Evolutionary conservation across 2,797 vertebrate species (phyloP), one percentile per base, ranked within the genome.

Genomic region (Numenius phaeopus): DNA sequence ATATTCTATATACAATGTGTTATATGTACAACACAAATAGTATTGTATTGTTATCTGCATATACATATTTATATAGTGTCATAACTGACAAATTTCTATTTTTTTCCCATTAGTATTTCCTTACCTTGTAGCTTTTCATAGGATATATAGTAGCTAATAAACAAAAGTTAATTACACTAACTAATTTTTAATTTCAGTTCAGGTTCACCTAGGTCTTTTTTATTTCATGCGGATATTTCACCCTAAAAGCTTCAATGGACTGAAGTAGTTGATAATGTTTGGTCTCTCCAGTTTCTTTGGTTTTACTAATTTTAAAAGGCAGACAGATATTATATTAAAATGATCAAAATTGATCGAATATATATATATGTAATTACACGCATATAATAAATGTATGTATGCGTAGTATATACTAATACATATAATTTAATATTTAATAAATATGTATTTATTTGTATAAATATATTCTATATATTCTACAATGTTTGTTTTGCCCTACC

Each of bases 21-120:
- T 47, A 5, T 23, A 24, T 19, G 2, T 62, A 29, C 16, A 27
- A 42, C 2, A 8, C 2, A 5, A 24, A n/a, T 4, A 17, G 3
- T 24, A 22, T 32, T 69, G 3, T 44, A 24, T 64, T 15, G 5
- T 21, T 67, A 24, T 5, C 3, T 34, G 11, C 6, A 7, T 22
- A 12, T 8, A 1, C 20, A 16, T 62, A 44, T 30, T 59, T 67
- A n/a, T 29, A 18, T 32, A 24, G 8, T 21, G 17, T 19, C 30
- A 29, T 50, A 71, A 47, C 20, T 46, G n/a, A 39, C 2, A 52
- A 26, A 58, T 40, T 71, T 75, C 10, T 67, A 17, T 16, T 54
- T 11, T 66, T 52, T 73, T 87, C 34, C 34, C 64, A 6, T 46
- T 62, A 75, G 1, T 30, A 59, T 55, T 78, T 82, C 42, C 22